Evolutionary conservation across 2,113 vertebrate species (phyloP), one percentile per base, ranked within the genome.

Genomic region (Gallinago media): DNA sequence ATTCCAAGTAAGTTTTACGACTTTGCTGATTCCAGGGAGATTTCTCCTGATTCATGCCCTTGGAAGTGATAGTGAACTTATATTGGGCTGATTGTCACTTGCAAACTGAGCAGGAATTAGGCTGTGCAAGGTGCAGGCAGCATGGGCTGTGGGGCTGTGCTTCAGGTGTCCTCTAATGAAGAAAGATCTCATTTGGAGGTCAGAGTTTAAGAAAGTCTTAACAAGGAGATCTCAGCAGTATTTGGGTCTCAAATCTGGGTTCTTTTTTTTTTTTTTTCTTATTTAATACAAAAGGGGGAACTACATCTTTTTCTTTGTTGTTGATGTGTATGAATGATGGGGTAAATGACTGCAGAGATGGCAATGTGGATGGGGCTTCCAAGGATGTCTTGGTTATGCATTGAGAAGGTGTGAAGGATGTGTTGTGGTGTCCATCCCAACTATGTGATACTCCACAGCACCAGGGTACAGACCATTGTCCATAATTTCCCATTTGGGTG

Each of bases 291-390:
- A 32, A 75, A 85, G 32, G 50, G n/a, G 23, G 21, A 80, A 81
- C 25, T 40, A 14, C 9, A 32, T 29, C 0, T 65, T 83, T 49
- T 75, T 77, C 21, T 76, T 72, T 54, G 25, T 9, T 47, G 18
- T 32, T 72, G 42, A 3, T 46, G 14, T 0, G 0, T n/a, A 5
- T 34, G 22, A 68, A 29, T 70, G n/a, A 49, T 58, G 54, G 21
- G 29, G n/a, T 54, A 71, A 90, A 73, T n/a, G 29, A 73, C 3
- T 42, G 29, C 63, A 85, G 63, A 89, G 56, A 23, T 38, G 46
- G 10, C 21, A 70, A 3, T 0, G 3, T 36, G 26, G 85, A 36
- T 1, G 2, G 42, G 56, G 19, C 47, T 88, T 91, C 78, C 0
- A 8, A 70, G 71, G 16, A 32, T 32, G 31, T 63, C 59, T 93